These are phyloP conservation scores for Enteromius argenteus DNA, from an alignment of 2,797 vertebrate genomes.

Conservation along the genomic window DNA sequence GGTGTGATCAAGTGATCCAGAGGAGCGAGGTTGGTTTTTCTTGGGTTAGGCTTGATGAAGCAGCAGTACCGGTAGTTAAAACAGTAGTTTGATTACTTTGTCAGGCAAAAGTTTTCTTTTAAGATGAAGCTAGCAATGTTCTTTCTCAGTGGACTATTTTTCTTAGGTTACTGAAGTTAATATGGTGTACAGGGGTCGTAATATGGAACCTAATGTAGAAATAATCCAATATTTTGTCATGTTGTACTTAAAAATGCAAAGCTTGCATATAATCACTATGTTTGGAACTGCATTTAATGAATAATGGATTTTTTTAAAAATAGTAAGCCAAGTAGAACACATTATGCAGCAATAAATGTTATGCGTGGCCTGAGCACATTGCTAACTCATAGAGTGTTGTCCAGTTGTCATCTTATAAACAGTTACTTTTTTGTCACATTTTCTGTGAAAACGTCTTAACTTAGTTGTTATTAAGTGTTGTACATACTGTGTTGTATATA, in stretches of 20 bases:
- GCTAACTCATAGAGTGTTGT: neutral
- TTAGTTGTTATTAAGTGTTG: neutral
- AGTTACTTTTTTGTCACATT: neutral
- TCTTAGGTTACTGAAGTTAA: slow-evolving; percentile 30
- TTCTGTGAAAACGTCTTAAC: neutral
- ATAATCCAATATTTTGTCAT: slow-evolving; percentile 29
- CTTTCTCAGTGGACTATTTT: slow-evolving; percentile 33
- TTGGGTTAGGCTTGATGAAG: slow-evolving; percentile 56
- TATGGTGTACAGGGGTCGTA: slow-evolving; percentile 26
- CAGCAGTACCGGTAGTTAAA: slow-evolving; percentile 37
- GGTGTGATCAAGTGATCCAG: slow-evolving; percentile 51
- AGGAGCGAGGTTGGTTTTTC: slow-evolving; percentile 59
- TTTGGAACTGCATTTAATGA: neutral
- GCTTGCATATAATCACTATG: neutral
- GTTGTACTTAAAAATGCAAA: neutral
- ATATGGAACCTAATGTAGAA: slow-evolving; percentile 38
- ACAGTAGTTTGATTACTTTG: slow-evolving; percentile 46
- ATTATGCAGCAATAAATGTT: slow-evolving; percentile 13
- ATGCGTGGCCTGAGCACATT: neutral
- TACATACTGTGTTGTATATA: neutral
- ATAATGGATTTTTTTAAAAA: neutral
- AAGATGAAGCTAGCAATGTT: slow-evolving; percentile 30
- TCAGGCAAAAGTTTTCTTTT: slow-evolving; percentile 32
- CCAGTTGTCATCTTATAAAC: neutral
- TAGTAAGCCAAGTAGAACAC: neutral